phyloP scores from a whole-genome alignment of 2,888 invertebrate genomes.

The Gastrophysa polygoni region DNA sequence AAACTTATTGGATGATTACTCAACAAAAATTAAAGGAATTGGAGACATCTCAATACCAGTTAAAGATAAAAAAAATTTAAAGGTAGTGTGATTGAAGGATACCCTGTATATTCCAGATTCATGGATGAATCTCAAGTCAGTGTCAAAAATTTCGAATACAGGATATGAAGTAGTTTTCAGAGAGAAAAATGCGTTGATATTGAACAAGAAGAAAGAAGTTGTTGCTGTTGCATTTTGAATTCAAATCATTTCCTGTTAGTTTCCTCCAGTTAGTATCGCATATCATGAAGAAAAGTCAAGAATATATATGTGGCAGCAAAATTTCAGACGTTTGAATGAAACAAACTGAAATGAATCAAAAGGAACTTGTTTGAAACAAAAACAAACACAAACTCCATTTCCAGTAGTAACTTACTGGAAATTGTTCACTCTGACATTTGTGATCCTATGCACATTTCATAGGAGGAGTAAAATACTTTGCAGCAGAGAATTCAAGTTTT shows the following conservation, averaged over 20 bases:
- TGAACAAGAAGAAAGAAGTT: background rate
- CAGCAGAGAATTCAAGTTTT: too few relatives aligned
- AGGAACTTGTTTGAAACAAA: background rate
- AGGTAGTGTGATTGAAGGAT: background rate
- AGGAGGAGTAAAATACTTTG: slow-evolving; percentile 32
- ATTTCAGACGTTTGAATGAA: background rate
- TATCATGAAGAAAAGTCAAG: background rate
- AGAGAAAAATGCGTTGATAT: background rate
- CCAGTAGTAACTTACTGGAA: background rate
- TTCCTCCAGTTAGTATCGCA: background rate
- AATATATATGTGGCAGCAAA: background rate
- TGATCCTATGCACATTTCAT: slow-evolving; percentile 25
- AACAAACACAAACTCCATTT: background rate
- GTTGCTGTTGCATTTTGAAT: background rate
- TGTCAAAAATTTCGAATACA: background rate
- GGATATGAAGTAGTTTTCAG: background rate
- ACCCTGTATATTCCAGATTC: background rate
- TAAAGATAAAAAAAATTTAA: background rate
- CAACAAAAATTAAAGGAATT: slow-evolving; percentile 1
- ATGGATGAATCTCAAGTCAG: background rate
- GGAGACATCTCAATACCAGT: background rate
- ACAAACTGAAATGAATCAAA: background rate
- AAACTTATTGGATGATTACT: background rate
- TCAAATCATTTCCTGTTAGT: background rate
- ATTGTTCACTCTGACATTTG: slow-evolving; percentile 20